Conservation (phyloP, 2,113 vertebrate species). For the Chionodraco myersi region DNA sequence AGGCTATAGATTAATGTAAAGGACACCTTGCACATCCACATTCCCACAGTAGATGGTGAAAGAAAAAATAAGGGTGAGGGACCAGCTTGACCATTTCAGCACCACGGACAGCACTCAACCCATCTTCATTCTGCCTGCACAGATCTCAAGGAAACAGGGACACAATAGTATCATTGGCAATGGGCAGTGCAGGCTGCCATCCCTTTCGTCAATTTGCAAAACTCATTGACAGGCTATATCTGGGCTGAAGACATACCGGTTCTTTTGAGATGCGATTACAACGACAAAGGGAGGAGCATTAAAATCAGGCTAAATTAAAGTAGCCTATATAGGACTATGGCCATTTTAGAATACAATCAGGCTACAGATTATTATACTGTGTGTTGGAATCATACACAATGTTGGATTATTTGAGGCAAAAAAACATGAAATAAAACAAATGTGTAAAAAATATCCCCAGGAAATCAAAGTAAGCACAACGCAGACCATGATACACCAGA, state of each 20-base stretch:
- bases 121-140: neutral
- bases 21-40: neutral
- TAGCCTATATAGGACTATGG: neutral
- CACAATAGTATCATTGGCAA: neutral
- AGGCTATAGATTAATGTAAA: neutral
- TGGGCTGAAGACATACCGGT: conserved; percentile 1
- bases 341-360: neutral
- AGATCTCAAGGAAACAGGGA: conserved; percentile 3
- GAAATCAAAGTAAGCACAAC: conserved; percentile 38
- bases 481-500: conserved; percentile 47
- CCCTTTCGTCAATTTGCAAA: conserved; percentile 21
- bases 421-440: neutral
- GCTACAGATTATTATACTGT: neutral
- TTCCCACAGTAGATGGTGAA: conserved; percentile 1
- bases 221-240: conserved; percentile 22
- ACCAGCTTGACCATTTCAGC: conserved; percentile 49
- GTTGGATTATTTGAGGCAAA: neutral
- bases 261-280: conserved; percentile 36
- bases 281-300: neutral
- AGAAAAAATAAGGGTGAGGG: neutral
- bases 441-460: neutral
- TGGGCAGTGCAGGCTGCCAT: neutral
- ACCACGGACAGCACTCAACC: conserved; percentile 63
- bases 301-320: conserved; percentile 21
- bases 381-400: neutral